Conservation (phyloP, 2,113 vertebrate species). For the human (Homo sapiens) region GRCh38 chr12:62891501-62892000, state of each 20-base stretch:
- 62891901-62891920: neutral
- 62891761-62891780: neutral
- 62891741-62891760: neutral
- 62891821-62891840: neutral
- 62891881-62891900: neutral
- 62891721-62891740: neutral
- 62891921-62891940: neutral
- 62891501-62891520: neutral
- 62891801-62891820: neutral
- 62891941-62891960: fast-evolving
- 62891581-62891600: neutral
- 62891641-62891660: neutral
- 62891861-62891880: neutral
- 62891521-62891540: neutral
- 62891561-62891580: neutral
- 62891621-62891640: neutral
- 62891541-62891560: neutral
- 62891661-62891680: neutral
- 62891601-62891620: neutral
- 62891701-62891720: neutral
- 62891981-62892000: neutral
- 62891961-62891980: neutral
- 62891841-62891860: no score
- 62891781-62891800: neutral
- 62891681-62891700: neutral